These are phyloP conservation scores for Varroa destructor DNA, from an alignment of 1,140 invertebrate species.

Conservation along the genomic window DNA sequence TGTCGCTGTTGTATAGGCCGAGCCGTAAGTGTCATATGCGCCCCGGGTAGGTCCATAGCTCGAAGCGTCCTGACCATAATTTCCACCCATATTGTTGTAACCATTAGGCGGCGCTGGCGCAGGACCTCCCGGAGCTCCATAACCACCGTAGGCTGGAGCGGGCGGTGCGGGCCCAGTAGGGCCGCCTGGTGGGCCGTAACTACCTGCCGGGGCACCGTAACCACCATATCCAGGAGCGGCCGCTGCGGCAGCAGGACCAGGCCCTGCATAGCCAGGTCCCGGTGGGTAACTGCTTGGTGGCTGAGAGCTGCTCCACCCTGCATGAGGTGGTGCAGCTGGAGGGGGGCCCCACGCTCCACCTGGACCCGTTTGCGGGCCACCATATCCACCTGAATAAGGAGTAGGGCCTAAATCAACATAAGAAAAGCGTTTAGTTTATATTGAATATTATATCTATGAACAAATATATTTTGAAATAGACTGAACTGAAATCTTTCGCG, in stretches of 20 bases:
- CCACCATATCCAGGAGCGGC: conserved; percentile 5
- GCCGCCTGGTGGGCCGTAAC: conserved; percentile 19
- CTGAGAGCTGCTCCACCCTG: conserved; percentile 21
- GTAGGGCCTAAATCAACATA: conserved; percentile 3
- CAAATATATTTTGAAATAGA: too few species aligned
- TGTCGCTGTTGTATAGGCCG: conserved; percentile 2
- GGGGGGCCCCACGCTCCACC: conserved; percentile 4
- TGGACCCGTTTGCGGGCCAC: conserved; percentile 7
- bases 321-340: neutral
- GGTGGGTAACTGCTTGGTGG: conserved; percentile 4
- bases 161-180: conserved; percentile 6
- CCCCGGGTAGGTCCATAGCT: conserved; percentile 15
- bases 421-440: neutral
- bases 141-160: conserved; percentile 19
- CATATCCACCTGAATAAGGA: conserved; percentile 10
- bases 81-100: conserved; percentile 14
- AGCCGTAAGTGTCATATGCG: conserved; percentile 18
- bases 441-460: too few species aligned
- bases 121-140: conserved; percentile 21
- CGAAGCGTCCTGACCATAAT: conserved; percentile 22
- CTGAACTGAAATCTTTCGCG: too few species aligned
- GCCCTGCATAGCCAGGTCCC: conserved; percentile 10
- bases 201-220: conserved; percentile 2
- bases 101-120: conserved; percentile 13
- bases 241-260: conserved; percentile 8